Percentiles rank a stretch among this genome's conserved stretches.
phyloP scores from a whole-genome alignment of 2,888 invertebrate species.

The Apodemia mormo region DNA sequence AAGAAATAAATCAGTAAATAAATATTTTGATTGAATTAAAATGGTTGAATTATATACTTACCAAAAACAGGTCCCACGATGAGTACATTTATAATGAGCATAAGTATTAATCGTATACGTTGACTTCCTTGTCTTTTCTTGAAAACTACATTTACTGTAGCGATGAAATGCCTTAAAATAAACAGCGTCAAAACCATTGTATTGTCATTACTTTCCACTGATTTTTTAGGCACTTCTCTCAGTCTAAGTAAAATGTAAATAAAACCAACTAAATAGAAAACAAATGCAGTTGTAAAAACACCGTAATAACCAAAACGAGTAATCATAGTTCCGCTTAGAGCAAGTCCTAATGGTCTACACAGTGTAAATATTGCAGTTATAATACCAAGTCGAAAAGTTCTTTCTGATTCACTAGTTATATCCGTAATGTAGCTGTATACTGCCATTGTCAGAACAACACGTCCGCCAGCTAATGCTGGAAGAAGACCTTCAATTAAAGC shows the following conservation, averaged over 20 bases:
- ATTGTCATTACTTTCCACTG: slow-evolving; percentile 50
- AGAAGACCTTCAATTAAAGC: slow-evolving; percentile 80
- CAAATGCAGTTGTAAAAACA: slow-evolving; percentile 68
- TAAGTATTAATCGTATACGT: slow-evolving; percentile 66
- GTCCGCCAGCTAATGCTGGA: slow-evolving; percentile 83
- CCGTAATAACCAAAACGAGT: slow-evolving; percentile 73
- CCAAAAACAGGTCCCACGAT: slow-evolving; percentile 77
- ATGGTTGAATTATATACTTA: slow-evolving; percentile 46
- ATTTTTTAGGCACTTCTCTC: slow-evolving; percentile 61
- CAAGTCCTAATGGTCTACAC: slow-evolving; percentile 76
- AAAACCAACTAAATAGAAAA: slow-evolving; percentile 69
- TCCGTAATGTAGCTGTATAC: slow-evolving; percentile 84
- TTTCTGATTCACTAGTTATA: slow-evolving; percentile 80
- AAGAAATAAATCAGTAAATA: background rate
- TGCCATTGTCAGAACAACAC: slow-evolving; percentile 82
- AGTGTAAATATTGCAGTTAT: slow-evolving; percentile 79
- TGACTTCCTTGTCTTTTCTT: slow-evolving; percentile 59
- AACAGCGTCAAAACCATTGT: slow-evolving; percentile 58
- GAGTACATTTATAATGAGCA: slow-evolving; percentile 74
- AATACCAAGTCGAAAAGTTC: slow-evolving; percentile 84
- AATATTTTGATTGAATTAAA: too few relatives aligned
- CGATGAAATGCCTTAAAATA: slow-evolving; percentile 63
- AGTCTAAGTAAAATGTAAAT: slow-evolving; percentile 68
- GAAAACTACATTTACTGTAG: slow-evolving; percentile 74
- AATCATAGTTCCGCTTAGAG: slow-evolving; percentile 79